Conservation (phyloP, 2,797 vertebrate genomes). For the Sphenopsis melanotis region DNA sequence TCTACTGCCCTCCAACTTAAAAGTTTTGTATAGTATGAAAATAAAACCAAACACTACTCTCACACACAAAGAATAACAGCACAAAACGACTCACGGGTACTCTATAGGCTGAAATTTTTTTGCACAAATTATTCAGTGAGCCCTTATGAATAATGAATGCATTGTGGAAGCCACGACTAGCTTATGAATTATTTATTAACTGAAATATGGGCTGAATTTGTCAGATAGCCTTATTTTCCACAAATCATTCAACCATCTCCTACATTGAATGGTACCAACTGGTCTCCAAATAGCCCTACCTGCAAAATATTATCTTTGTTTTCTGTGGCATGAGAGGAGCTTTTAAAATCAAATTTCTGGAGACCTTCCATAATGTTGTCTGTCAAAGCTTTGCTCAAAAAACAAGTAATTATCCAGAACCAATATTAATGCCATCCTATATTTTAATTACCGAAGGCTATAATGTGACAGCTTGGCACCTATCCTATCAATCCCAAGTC, state of each 20-base stretch:
- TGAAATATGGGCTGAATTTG: slow-evolving; percentile 47
- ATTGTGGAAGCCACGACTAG: slow-evolving; percentile 36
- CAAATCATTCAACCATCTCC: slow-evolving; percentile 52
- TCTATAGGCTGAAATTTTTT: slow-evolving; percentile 54
- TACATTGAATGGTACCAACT: slow-evolving; percentile 28
- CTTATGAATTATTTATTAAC: slow-evolving; percentile 57
- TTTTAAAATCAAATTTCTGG: background rate
- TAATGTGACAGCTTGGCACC: slow-evolving; percentile 31
- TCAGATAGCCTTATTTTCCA: slow-evolving; percentile 59
- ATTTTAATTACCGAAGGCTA: slow-evolving; percentile 61
- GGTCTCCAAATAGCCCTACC: background rate
- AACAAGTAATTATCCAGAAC: slow-evolving; percentile 16
- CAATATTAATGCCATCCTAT: slow-evolving; percentile 10
- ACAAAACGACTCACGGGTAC: background rate
- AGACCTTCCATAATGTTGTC: background rate
- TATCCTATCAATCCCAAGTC: slow-evolving; percentile 7
- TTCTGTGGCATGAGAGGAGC: background rate
- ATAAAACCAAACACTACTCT: background rate
- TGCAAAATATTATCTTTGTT: slow-evolving; percentile 17
- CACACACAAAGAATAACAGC: background rate
- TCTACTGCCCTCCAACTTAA: background rate
- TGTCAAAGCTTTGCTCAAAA: slow-evolving; percentile 23
- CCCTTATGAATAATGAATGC: slow-evolving; percentile 56
- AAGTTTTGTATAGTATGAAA: background rate
- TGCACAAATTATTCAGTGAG: slow-evolving; percentile 59